These are phyloP conservation scores for Euproctis similis DNA, from an alignment of 2,888 invertebrate genomes.

Conservation along the genomic window DNA sequence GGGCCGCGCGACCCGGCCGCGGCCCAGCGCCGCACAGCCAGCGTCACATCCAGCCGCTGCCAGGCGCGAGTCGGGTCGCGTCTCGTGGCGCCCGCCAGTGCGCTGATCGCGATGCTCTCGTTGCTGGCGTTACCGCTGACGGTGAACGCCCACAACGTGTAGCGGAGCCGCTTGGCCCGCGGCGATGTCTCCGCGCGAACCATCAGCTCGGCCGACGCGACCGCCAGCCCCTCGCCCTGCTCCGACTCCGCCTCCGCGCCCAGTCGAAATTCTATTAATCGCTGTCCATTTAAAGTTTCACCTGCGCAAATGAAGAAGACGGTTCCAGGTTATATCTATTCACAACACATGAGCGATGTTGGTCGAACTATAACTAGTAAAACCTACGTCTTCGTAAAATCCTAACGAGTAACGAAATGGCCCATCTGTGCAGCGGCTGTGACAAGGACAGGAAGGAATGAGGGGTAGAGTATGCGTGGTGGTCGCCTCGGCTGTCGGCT, in stretches of 20 bases:
- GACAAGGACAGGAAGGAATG: slow-evolving; percentile 4
- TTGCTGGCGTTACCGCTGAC: slow-evolving; percentile 80
- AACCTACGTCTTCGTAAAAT: slow-evolving; percentile 23
- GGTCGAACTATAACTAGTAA: slow-evolving; percentile 3
- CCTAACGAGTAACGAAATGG: slow-evolving; percentile 57
- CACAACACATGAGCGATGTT: neutral
- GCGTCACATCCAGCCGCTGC: slow-evolving; percentile 90
- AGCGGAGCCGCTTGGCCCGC: slow-evolving; percentile 57
- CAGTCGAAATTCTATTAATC: slow-evolving; percentile 89
- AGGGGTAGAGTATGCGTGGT: slow-evolving; percentile 44
- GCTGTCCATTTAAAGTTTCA: slow-evolving; percentile 87
- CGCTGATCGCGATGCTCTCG: slow-evolving; percentile 65
- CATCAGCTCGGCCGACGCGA: slow-evolving; percentile 88
- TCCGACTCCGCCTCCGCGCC: slow-evolving; percentile 73
- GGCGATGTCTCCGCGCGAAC: slow-evolving; percentile 65
- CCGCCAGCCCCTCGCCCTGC: slow-evolving; percentile 78
- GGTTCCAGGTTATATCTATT: neutral
- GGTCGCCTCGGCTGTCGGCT: slow-evolving; percentile 66
- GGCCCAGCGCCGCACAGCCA: slow-evolving; percentile 84
- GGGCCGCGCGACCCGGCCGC: slow-evolving; percentile 65
- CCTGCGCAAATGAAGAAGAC: slow-evolving; percentile 73
- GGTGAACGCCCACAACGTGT: slow-evolving; percentile 84
- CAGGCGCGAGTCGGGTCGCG: slow-evolving; percentile 81
- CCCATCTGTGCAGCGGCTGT: slow-evolving; percentile 38
- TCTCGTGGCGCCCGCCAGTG: slow-evolving; percentile 71